Base-by-base conservation (phyloP, 2,888 invertebrate genomes). In the Abrostola tripartita region DNA sequence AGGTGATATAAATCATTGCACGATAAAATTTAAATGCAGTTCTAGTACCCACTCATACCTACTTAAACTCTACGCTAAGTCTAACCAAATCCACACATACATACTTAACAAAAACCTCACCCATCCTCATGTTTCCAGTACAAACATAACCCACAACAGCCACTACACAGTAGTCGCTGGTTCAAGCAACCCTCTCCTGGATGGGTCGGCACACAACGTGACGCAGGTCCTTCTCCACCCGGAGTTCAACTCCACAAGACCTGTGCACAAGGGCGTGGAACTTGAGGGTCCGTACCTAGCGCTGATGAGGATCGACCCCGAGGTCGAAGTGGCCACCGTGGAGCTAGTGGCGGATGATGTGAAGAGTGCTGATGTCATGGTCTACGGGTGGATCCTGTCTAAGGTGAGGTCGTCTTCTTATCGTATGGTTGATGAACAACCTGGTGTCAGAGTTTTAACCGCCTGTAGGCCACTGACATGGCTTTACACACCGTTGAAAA, bases 141-240 rank as follows among this genome's bases (percentile, higher is more conserved):
- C 60, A 24, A 74, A 76, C 49, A 44, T 40, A 8, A 65, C 66
- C n/a, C 54, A 56, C 6, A n/a, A 10, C 8, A 84, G 76, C 61
- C 75, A 57, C 10, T 88, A 89, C 73, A 85, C 87, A 0, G 62
- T 89, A 36, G 79, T 89, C 0, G 81, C 82, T 0, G 84, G 83
- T 8, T 76, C 87, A 14, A 73, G 68, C 0, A 81, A 89, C 56
- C 88, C 89, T 0, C 73, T 89, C 0, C 64, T 68, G 14, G 89
- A 87, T 24, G 89, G 89, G 0, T 70, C 86, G 5, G 79, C 75
- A 0, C 87, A 89, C 71, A 86, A 74, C 38, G 79, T 79, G 24
- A 74, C 76, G 10, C 10, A 37, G 0, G 52, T 80, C 0, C 40
- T 71, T 8, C 24, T 58, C 37, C 60, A 65, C 24, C 67, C 59